Base-by-base conservation (phyloP, 1,140 invertebrate genomes). In the Bathynomus jamesi region DNA sequence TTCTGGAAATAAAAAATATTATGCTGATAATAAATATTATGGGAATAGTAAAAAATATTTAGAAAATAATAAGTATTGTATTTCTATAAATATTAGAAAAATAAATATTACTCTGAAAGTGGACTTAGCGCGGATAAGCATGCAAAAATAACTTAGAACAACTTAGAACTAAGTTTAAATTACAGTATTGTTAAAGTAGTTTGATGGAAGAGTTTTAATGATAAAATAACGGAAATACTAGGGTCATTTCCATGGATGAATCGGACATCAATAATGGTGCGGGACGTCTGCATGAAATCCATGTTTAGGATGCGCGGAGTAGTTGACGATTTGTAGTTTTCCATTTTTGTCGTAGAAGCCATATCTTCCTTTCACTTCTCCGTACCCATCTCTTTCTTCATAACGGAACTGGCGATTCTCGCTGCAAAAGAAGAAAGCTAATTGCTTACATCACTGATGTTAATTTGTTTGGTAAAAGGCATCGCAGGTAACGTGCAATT, bases 341-440 rank as follows among this genome's bases (percentile, higher is more conserved):
- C 92, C 92, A 75, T 85, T 80, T 60, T 88, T 89, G 80, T 93
- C 91, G 73, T 90, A 88, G 80, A 88, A 94, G 40, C 91, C 92
- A 79, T 93, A 95, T 74, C 91, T 89, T 4, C 92, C 92, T 78
- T 88, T 89, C 4, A 94, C 89, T 29, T 87, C 83, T 11, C 92
- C 92, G 67, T 91, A 85, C 28, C 86, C 87, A 80, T 91, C 87
- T 62, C 87, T 84, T 79, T 94, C 91, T 81, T 94, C 92, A 78
- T 88, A 89, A 72, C 91, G 85, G 81, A 91, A 93, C 78, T 92
- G 90, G 28, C 91, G 85, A 81, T 91, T 91, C 78, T 90, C 86
- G 63, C 90, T 94, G 82, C 10, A 25, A 24, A 60, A 7, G 21
- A 0, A 30, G 28, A 25, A 32, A n/a, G n/a, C n/a, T n/a, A n/a